These are phyloP conservation scores for Hemibagrus guttatus DNA, from an alignment of 2,797 vertebrate species.

Conservation along the genomic window DNA sequence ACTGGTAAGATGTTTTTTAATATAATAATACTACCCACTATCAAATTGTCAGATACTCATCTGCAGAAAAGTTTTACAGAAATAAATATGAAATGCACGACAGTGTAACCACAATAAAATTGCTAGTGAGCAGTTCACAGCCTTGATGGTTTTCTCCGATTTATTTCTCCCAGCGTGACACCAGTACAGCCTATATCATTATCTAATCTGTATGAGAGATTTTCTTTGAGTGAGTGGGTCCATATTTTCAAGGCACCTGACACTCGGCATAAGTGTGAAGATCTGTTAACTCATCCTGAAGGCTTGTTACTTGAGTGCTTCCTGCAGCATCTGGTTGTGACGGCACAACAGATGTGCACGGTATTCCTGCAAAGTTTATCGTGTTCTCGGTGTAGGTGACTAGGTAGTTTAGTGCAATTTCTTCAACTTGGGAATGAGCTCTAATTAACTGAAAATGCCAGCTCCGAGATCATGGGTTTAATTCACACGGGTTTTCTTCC, in stretches of 20 bases:
- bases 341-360: constrained; percentile 45
- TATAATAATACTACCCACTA: background rate
- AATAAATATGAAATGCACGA: background rate
- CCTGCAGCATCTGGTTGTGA: constrained; percentile 47
- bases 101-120: background rate
- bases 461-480: background rate
- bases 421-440: background rate
- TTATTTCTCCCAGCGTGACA: constrained; percentile 9
- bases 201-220: constrained; percentile 26
- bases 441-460: constrained; percentile 18
- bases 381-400: background rate
- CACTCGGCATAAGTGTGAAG: constrained; percentile 12
- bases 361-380: constrained; percentile 37
- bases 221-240: constrained; percentile 8
- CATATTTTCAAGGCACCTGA: constrained; percentile 19
- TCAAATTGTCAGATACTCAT: background rate
- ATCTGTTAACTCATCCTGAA: constrained; percentile 40
- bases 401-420: constrained; percentile 36
- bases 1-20: background rate
- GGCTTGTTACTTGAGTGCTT: constrained; percentile 45
- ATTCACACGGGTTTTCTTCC: background rate
- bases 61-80: background rate
- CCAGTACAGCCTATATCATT: background rate
- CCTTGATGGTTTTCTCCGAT: constrained; percentile 1
- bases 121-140: background rate